phyloP scores from a whole-genome alignment of 2,113 vertebrate species.

The Mormoops blainvillei region DNA sequence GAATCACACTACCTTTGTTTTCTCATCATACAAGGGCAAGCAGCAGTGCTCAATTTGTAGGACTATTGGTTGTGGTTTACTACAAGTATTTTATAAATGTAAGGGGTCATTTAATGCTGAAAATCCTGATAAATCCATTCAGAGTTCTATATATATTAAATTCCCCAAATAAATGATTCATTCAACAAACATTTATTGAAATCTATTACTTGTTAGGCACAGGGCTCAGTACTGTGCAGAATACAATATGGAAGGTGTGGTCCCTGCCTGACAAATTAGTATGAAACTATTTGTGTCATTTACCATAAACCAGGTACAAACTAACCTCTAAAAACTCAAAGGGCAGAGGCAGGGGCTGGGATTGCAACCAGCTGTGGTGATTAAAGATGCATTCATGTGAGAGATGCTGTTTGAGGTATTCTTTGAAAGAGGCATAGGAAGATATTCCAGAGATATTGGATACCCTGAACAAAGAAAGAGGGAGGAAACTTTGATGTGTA shows the following conservation, averaged over 20 bases:
- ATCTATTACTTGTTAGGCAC: neutral
- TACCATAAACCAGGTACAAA: neutral
- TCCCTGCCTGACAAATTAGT: neutral
- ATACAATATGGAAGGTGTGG: neutral
- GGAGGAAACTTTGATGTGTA: neutral
- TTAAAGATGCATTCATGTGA: neutral
- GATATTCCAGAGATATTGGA: neutral
- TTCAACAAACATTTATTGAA: conserved; percentile 50
- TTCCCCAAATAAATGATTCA: conserved; percentile 28
- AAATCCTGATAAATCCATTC: conserved; percentile 22
- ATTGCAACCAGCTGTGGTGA: neutral
- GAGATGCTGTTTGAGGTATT: neutral
- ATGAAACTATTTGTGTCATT: neutral
- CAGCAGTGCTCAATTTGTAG: neutral
- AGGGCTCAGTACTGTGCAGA: neutral
- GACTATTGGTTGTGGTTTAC: conserved; percentile 18
- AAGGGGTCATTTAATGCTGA: conserved; percentile 31
- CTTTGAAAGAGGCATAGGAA: neutral
- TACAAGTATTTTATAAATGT: conserved; percentile 32
- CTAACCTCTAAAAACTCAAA: neutral
- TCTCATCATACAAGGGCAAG: neutral
- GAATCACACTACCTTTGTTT: conserved; percentile 37
- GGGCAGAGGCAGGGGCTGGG: neutral
- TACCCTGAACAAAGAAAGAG: neutral
- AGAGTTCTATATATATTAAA: neutral